Conservation (phyloP, 2,797 vertebrate genomes). For the Sebastes trivittatus region DNA sequence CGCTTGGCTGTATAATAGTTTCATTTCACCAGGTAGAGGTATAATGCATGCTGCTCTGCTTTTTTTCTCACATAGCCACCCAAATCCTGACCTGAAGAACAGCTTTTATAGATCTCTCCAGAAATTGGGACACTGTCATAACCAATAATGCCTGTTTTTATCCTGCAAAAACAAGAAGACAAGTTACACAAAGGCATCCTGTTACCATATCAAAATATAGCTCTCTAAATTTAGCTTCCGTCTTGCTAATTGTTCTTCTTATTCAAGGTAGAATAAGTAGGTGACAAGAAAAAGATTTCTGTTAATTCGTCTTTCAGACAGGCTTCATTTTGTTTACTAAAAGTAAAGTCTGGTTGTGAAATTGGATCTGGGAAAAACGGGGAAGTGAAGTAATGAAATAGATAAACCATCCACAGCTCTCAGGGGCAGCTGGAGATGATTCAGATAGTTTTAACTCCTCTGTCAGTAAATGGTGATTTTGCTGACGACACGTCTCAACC, state of each 20-base stretch:
- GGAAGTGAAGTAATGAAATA: neutral
- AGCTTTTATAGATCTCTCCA: constrained; percentile 34
- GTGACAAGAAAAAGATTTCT: neutral
- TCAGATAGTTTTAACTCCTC: neutral
- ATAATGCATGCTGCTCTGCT: constrained; percentile 56
- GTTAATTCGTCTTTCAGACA: neutral
- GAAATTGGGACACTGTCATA: constrained; percentile 41
- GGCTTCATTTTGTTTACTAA: neutral
- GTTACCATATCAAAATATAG: constrained; percentile 12
- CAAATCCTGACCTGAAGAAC: constrained; percentile 77
- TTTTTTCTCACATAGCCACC: constrained; percentile 80
- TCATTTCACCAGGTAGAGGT: constrained; percentile 27
- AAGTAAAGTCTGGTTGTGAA: neutral
- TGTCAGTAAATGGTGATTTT: neutral
- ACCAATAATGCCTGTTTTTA: constrained; percentile 8
- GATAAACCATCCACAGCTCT: neutral
- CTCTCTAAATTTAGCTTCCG: constrained; percentile 45
- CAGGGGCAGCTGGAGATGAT: neutral
- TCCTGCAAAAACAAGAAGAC: constrained; percentile 19
- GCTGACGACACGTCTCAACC: no score
- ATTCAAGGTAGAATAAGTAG: constrained; percentile 10
- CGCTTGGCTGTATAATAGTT: constrained; percentile 25
- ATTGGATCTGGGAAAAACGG: neutral
- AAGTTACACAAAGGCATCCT: neutral
- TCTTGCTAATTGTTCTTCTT: neutral